Evolutionary conservation across 2,113 vertebrate species (phyloP).

Genomic region (Tachysurus vachellii): DNA sequence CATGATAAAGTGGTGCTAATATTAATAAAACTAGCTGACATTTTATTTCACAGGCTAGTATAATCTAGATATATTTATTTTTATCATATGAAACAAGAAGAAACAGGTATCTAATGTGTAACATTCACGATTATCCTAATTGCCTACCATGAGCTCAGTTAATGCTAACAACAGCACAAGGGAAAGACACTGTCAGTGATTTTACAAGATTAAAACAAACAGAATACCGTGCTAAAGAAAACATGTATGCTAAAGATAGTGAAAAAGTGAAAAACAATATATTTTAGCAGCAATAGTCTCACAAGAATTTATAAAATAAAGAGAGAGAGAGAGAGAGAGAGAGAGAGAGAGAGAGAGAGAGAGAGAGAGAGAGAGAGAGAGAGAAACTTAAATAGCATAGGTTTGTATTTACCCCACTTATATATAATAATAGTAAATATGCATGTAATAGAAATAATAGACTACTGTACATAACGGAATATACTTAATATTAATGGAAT

Average conservation of each 20-base stretch:
- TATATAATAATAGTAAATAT: too few species aligned
- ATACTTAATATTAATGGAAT: neutral
- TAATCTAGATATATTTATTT: slow-evolving; percentile 14
- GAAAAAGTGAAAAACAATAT: neutral
- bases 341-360: too few species aligned
- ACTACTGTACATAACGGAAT: too few species aligned
- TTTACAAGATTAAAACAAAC: neutral
- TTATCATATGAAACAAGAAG: neutral
- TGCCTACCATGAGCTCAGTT: slow-evolving; percentile 9
- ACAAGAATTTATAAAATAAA: neutral
- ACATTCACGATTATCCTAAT: slow-evolving; percentile 28
- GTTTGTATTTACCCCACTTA: too few species aligned
- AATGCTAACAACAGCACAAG: neutral
- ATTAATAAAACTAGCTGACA: slow-evolving; percentile 30
- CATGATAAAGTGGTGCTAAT: neutral
- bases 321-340: too few species aligned
- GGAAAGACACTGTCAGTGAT: neutral
- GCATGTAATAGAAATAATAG: too few species aligned
- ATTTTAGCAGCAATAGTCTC: neutral
- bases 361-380: too few species aligned
- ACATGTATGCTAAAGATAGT: neutral
- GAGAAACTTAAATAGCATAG: too few species aligned
- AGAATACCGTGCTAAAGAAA: neutral
- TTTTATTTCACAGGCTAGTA: slow-evolving; percentile 33
- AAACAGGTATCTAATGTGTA: slow-evolving; percentile 25